Conservation (phyloP, 2,797 vertebrate genomes). For the Artibeus jamaicensis region DNA sequence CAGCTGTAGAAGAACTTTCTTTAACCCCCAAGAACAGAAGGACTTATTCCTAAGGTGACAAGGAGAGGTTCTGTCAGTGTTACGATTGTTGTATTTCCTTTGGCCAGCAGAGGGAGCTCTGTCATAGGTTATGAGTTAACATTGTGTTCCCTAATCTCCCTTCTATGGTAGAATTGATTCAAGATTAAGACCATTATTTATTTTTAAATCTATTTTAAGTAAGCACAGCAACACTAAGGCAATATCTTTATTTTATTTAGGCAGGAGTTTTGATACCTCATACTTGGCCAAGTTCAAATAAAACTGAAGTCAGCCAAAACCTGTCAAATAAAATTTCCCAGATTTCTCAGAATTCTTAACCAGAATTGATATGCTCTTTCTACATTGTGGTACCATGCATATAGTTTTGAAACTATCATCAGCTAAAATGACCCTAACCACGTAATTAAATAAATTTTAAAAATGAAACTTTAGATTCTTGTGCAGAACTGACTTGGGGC, state of each 20-base stretch:
- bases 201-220: conserved; percentile 50
- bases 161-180: conserved; percentile 25
- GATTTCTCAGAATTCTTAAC: background rate
- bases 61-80: background rate
- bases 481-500: background rate
- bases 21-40: background rate
- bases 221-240: background rate
- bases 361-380: background rate
- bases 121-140: conserved; percentile 16
- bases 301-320: background rate
- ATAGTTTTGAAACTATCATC: background rate
- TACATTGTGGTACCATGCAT: background rate
- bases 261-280: conserved; percentile 32
- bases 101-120: conserved; percentile 72
- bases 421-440: background rate
- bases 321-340: background rate
- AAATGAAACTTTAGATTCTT: conserved; percentile 1
- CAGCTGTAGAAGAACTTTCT: background rate
- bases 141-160: background rate
- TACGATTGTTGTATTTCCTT: background rate
- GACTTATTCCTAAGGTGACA: background rate
- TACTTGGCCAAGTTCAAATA: conserved; percentile 29
- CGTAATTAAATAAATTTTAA: background rate
- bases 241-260: conserved; percentile 34
- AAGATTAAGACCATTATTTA: conserved; percentile 24